Evolutionary conservation across 2,888 invertebrate genomes (phyloP), one percentile per base, ranked within the genome.

Genomic region (Sinotaia quadrata): DNA sequence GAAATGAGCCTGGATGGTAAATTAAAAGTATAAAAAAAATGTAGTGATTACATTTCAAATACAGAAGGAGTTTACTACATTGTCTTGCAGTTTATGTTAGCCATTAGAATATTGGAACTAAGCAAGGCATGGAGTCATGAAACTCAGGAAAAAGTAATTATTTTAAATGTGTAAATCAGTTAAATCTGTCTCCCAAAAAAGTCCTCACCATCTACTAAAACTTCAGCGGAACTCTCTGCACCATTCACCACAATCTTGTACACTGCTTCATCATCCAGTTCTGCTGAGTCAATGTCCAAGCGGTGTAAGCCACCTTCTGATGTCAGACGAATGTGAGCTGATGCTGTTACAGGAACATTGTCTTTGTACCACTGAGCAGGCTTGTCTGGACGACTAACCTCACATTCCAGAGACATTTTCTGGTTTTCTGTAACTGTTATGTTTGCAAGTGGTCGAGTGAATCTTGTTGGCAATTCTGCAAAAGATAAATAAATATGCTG

Each of bases 221-320:
- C 78, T 34, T 75, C 81, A 56, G 83, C 84, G 10, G 77, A 75
- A n/a, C 80, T 81, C 52, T 79, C 78, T 72, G 78, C 79, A 52
- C 81, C 82, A 47, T 74, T 73, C 15, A 80, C 67, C 36, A 71
- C 62, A 57, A 75, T 76, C 67, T 71, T 83, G 73, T 86, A 87
- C 34, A 81, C 77, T 33, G 83, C 85, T 59, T 82, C 81, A 75
- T 88, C 88, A 29, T 82, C 81, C 34, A 83, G 52, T 49, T 73
- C 73, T 15, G 80, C 77, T 41, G 78, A 74, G 15, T 76, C 75
- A 66, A 85, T 78, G 66, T 76, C 75, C 71, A 85, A 76, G 21
- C 73, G 76, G 68, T 84, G 82, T n/a, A 70, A 69, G 21, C 61
- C 71, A 18, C 80, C 83, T 29, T 81, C 77, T 12, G 75, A 73